These are phyloP conservation scores for Daktulosphaira vitifoliae DNA, from an alignment of 1,140 invertebrate genomes.

Conservation along the genomic window DNA sequence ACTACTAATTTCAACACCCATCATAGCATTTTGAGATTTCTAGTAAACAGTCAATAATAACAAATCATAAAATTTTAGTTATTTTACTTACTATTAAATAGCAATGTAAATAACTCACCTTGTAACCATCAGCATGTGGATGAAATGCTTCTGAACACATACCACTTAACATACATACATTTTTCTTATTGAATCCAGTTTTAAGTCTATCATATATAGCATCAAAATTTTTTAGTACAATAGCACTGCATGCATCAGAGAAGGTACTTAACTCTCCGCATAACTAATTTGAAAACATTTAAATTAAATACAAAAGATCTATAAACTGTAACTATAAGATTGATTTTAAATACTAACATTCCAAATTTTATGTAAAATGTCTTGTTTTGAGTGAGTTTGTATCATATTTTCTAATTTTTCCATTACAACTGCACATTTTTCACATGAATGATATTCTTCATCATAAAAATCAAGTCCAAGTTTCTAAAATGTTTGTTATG, in stretches of 20 bases:
- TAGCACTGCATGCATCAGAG: constrained; percentile 66
- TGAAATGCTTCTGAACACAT: constrained; percentile 48
- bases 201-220: constrained; percentile 54
- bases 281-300: too few relatives aligned
- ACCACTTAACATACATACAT: constrained; percentile 64
- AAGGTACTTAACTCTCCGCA: constrained; percentile 61
- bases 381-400: constrained; percentile 47
- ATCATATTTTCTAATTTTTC: constrained; percentile 50
- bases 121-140: constrained; percentile 18
- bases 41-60: neutral
- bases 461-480: neutral
- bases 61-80: neutral
- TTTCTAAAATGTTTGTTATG: neutral
- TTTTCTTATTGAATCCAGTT: constrained; percentile 53
- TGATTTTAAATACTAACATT: too few relatives aligned
- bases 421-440: constrained; percentile 50
- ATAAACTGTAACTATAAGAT: too few relatives aligned
- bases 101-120: constrained; percentile 13
- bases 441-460: constrained; percentile 45
- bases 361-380: constrained; percentile 38
- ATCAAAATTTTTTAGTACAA: constrained; percentile 58
- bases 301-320: too few relatives aligned
- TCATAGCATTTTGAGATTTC: neutral
- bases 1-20: constrained; percentile 26
- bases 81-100: too few relatives aligned